Evolutionary conservation across 1,140 invertebrate genomes (phyloP), one percentile per base, ranked within the genome.

Genomic region (Batillaria attramentaria): DNA sequence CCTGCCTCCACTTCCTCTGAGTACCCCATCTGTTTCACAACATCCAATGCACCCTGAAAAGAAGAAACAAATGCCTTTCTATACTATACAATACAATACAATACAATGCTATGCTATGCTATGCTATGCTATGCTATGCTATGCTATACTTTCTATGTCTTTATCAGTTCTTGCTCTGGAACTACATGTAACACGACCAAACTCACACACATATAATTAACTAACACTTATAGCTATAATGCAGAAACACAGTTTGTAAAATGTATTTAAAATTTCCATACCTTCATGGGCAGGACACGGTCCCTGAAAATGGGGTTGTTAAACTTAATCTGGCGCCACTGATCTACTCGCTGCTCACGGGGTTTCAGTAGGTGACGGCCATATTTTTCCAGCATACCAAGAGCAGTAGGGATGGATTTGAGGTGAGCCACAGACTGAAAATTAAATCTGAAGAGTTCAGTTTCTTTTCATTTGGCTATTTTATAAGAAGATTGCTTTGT

Each of bases 341-440:
- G 81, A 16, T 82, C 77, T 41, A 82, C 79, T 18, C 85, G 46
- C 28, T 46, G 33, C 57, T 69, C 41, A 8, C 42, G 70, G 33
- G 84, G 81, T 68, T 85, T 86, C n/a, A 86, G 46, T 35, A 86
- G 73, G 62, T 86, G 83, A 10, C 85, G 70, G 28, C 81, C 80
- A 76, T 86, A 86, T 62, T 85, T 85, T 66, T 86, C 84, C 24
- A 86, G 73, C 41, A 86, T 85, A 33, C 77, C 81, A n/a, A 86
- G 65, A 10, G 84, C 85, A 39, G 72, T 62, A 18, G 81, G 72
- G 20, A 86, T 72, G 18, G 76, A 78, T 62, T 79, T 78, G 39
- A 86, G 68, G 24, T 60, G 68, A 33, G 18, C 65, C 28, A 81
- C 35, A 68, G 77, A 69, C 84, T 85, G 75, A 57, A 77, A 84